Conservation (phyloP, 1,140 invertebrate genomes). For the Heliothis subflexa region DNA sequence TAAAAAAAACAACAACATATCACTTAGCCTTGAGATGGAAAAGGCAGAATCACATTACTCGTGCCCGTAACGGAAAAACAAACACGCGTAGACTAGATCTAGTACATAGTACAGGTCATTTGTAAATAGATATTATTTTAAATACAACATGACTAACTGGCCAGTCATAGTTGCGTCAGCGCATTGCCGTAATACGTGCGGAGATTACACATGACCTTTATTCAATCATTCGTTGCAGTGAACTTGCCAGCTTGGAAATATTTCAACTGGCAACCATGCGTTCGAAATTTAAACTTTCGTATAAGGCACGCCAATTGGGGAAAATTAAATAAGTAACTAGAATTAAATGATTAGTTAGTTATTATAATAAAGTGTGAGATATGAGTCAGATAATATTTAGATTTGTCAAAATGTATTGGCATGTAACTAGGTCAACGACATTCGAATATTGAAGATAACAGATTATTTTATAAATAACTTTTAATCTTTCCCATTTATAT, state of each 20-base stretch:
- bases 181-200: conserved; percentile 24
- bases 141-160: conserved; percentile 27
- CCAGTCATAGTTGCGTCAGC: conserved; percentile 35
- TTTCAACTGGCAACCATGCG: conserved; percentile 8
- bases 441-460: conserved; percentile 3
- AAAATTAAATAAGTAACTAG: not conserved
- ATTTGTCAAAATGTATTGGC: not conserved
- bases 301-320: not conserved
- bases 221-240: conserved; percentile 7
- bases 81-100: conserved; percentile 11
- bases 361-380: no score
- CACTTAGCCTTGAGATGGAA: not conserved
- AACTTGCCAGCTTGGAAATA: conserved; percentile 5
- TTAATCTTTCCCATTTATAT: conserved; percentile 20
- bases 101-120: conserved; percentile 36
- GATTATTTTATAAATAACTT: conserved; percentile 21
- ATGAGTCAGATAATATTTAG: not conserved
- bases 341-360: no score
- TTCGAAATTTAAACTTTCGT: conserved; percentile 17
- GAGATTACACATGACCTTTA: conserved; percentile 24
- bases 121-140: conserved; percentile 38
- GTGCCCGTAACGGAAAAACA: conserved; percentile 3
- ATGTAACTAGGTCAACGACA: conserved; percentile 22
- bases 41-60: not conserved
- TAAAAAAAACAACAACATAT: no score